Evolutionary conservation across 2,888 invertebrate genomes (phyloP), one percentile per base, ranked within the genome.

Genomic region (Leucophora obtusa): DNA sequence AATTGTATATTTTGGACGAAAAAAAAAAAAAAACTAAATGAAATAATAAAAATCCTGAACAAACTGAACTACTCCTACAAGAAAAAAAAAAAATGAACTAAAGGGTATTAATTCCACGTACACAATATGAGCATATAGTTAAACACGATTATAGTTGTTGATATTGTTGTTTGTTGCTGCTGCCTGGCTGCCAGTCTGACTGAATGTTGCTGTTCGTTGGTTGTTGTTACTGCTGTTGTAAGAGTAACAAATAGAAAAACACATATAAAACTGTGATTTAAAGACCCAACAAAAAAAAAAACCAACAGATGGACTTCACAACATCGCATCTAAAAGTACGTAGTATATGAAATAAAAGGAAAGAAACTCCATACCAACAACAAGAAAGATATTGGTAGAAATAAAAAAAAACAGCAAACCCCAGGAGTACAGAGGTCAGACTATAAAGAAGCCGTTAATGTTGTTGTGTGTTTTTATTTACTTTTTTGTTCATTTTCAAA

Each of bases 381-480:
- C 59, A 59, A 51, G n/a, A 66, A 38, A 17, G 58, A 66, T 50
- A 38, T 15, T 50, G 10, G 65, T 51, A 11, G 11, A 60, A 51
- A 24, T 7, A 11, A 18, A 35, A 53, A 28, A 18, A 7, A 66
- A 38, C 11, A 53, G 15, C 14, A 63, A 58, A 75, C 28, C 70
- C 43, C 73, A 81, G 77, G 73, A 81, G 80, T 80, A 66, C 81
- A 81, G 73, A 77, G 77, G 81, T 81, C 81, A 81, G 69, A 81
- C 81, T 77, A 77, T 81, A 81, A 81, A 81, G 81, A 77, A 81
- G 81, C 81, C 82, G 83, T 80, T 78, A 78, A 72, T 80, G 80
- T 79, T 82, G 56, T 71, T 75, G 60, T 62, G 35, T 56, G 35
- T 79, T 50, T 62, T 75, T 17, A 50, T 75, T 63, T 58, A 35